phyloP scores from a whole-genome alignment of 2,888 invertebrate species.

The Cephalotes varians region DNA sequence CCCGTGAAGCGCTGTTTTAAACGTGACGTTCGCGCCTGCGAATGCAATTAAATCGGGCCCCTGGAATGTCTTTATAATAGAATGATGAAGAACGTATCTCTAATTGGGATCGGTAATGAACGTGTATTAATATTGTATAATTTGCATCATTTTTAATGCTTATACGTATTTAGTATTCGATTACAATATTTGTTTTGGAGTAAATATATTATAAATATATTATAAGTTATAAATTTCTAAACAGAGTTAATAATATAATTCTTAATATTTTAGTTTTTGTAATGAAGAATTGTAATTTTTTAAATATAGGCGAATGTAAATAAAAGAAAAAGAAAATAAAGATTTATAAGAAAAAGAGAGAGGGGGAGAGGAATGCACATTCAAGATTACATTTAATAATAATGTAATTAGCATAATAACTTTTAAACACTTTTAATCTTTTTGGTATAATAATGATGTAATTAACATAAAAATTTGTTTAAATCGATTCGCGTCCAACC shows the following conservation, averaged over 20 bases:
- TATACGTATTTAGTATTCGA: neutral
- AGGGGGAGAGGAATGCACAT: neutral
- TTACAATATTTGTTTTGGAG: neutral
- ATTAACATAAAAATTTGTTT: constrained; percentile 31
- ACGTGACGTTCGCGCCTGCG: constrained; percentile 33
- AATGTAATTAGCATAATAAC: constrained; percentile 12
- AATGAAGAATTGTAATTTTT: neutral
- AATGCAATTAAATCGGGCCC: constrained; percentile 25
- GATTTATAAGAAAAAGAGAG: neutral
- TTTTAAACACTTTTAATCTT: neutral
- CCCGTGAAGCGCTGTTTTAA: constrained; percentile 41
- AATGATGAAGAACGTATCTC: constrained; percentile 27
- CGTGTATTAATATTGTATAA: constrained; percentile 9
- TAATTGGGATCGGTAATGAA: neutral
- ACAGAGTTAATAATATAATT: constrained; percentile 3
- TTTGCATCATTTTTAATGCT: neutral
- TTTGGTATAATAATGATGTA: neutral
- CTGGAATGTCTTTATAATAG: constrained; percentile 40
- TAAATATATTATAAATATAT: no score
- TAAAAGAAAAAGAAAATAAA: neutral
- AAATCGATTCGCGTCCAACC: neutral
- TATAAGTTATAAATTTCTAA: neutral
- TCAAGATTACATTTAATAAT: constrained; percentile 1
- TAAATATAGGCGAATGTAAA: neutral
- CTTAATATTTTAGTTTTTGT: neutral